Conservation (phyloP, 2,797 vertebrate genomes). For the Merluccius polli region DNA sequence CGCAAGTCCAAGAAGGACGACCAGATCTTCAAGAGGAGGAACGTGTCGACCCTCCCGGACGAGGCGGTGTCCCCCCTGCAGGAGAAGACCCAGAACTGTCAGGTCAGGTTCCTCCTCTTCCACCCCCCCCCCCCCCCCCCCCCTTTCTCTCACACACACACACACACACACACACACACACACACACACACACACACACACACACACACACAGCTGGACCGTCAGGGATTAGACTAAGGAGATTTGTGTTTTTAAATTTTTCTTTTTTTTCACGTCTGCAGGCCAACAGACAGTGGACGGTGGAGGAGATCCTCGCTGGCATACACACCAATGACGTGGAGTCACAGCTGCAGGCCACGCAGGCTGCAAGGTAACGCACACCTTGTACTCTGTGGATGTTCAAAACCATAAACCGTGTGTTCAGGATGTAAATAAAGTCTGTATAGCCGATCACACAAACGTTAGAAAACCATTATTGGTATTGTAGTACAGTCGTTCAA, state of each 20-base stretch:
- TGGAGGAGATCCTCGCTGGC: constrained; percentile 88
- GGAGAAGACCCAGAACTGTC: constrained; percentile 82
- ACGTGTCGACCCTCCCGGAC: constrained; percentile 84
- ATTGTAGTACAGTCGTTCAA: too few relatives aligned
- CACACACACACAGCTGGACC: too few relatives aligned
- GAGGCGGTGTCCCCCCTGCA: constrained; percentile 92
- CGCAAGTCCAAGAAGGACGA: constrained; percentile 98
- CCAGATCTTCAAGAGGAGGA: constrained; percentile 92
- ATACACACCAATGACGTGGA: constrained; percentile 78
- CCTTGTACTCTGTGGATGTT: neutral
- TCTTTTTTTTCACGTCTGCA: constrained; percentile 27
- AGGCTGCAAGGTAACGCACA: constrained; percentile 85
- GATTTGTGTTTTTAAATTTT: neutral
- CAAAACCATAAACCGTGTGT: too few relatives aligned
- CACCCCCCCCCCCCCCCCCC: too few relatives aligned
- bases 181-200: too few relatives aligned
- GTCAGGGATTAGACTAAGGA: neutral
- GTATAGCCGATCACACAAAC: too few relatives aligned
- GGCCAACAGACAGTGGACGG: constrained; percentile 82
- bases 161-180: too few relatives aligned
- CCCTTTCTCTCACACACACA: neutral
- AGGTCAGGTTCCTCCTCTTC: constrained; percentile 77
- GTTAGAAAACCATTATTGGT: too few relatives aligned
- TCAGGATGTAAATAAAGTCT: too few relatives aligned
- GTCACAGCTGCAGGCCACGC: constrained; percentile 88